phyloP scores from a whole-genome alignment of 2,888 invertebrate species.

The Limnephilus marmoratus region DNA sequence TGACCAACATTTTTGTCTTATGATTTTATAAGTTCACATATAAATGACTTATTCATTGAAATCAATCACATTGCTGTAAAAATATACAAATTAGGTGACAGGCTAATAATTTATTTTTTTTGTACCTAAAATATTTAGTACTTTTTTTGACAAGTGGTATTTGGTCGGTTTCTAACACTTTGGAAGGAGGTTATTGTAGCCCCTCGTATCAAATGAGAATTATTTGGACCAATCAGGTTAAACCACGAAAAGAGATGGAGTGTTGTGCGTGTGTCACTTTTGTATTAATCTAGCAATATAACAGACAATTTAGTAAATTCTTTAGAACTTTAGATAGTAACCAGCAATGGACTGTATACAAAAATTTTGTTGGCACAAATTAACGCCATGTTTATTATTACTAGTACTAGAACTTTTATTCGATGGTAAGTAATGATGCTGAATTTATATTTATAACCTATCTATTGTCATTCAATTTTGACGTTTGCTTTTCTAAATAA shows the following conservation, averaged over 20 bases:
- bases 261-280: conserved; percentile 71
- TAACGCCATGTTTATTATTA: conserved; percentile 82
- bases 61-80: no score
- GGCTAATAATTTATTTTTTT: no score
- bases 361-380: conserved; percentile 79
- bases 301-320: conserved; percentile 47
- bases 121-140: no score
- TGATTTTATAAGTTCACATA: no score
- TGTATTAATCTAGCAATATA: conserved; percentile 54
- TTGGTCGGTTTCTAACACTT: not conserved
- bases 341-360: conserved; percentile 77
- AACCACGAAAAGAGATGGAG: conserved; percentile 78
- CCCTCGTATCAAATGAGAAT: conserved; percentile 34
- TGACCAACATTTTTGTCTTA: no score
- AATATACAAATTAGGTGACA: no score
- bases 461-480: conserved; percentile 47
- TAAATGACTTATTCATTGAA: no score
- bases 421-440: conserved; percentile 77
- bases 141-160: not conserved
- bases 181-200: not conserved
- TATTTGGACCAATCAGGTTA: conserved; percentile 79
- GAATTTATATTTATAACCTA: conserved; percentile 63
- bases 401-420: conserved; percentile 83
- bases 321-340: conserved; percentile 68
- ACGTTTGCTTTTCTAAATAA: conserved; percentile 40